Base-by-base conservation (phyloP, 2,113 vertebrate species). In the Egretta garzetta region DNA sequence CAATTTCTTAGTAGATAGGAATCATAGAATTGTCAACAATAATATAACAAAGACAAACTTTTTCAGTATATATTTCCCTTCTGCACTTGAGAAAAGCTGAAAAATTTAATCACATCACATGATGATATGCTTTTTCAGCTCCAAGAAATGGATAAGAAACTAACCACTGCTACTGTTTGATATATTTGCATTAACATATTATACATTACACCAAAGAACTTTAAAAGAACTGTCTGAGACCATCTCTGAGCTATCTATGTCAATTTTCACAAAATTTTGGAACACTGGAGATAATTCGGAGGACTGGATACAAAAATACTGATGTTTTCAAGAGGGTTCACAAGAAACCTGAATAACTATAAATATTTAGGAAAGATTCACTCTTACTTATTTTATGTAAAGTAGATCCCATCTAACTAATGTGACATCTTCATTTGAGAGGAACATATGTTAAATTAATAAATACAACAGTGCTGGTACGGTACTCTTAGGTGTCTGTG, bases 401-500 rank as follows among this genome's bases (percentile, higher is more conserved):
- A 84, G 12, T 67, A 86, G 20, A 71, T 84, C 59, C 22, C 18
- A 18, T 86, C 55, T 86, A 89, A n/a, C 64, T 84, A 77, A 81
- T 32, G 23, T 84, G 80, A 59, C 70, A 63, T 80, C 37, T 95
- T 91, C 37, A 73, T 73, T 83, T 89, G 55, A 76, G 55, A 84
- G 37, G 12, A 95, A 47, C 76, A 89, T 86, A 91, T 84, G 80
- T 80, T 94, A 84, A 91, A 76, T 93, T 86, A 91, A 87, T 95
- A 87, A 96, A 79, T 87, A 59, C n/a, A 92, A 17, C 9, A 3
- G 56, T 92, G 53, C 10, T 86, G 83, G 68, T 91, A 73, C 35
- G 88, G 47, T 88, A 59, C 26, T 84, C 43, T 74, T 90, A 91
- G 8, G 50, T 28, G n/a, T 92, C 83, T 1, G 5, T 73, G 59